Evolutionary conservation across 1,140 invertebrate genomes (phyloP), one percentile per base, ranked within the genome.

Genomic region (Popillia japonica): DNA sequence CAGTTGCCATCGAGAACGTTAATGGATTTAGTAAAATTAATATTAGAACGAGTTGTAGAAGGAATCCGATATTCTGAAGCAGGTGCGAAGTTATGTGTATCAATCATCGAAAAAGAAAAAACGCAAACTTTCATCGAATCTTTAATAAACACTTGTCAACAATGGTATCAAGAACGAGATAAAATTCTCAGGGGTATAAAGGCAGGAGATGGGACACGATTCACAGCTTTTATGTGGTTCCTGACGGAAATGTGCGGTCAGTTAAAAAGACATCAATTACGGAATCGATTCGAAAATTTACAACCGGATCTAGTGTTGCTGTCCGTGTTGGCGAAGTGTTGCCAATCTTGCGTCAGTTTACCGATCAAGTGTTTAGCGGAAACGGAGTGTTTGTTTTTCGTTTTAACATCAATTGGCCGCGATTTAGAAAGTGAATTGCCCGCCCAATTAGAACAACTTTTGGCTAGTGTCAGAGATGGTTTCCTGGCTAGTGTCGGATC

Each of bases 41-140:
- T 96, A 61, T 90, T 96, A 83, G 92, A 92, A 61, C 91, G 94
- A 79, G 92, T 94, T 0, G 91, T 96, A 44, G 94, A 95, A 84
- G 92, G 93, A 48, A 91, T 94, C 34, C 90, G 92, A 10, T 94
- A 94, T 85, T 93, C 94, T 11, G 90, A 94, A 83, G 91, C 94
- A 22, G 93, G 94, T 48, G 95, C 95, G 14, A 92, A 94, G 77
- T 88, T 96, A 73, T 96, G 94, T 84, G 92, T 96, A 77, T 91
- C 91, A 72, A 95, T 96, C 64, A 95, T 96, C 79, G 93, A 96
- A 90, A 93, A 92, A 88, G 95, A 96, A 87, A 91, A 91, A 79
- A 94, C 92, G 81, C 94, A 95, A 87, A 96, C 95, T 22, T 96
- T 97, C 85, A 87, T 96, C 75, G 96, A 97, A 87, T 95, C 94